Evolutionary conservation across 23 tunicate genomes (phyloP), one percentile per base, ranked within the genome.

Genomic region (Trididemnum nubilum): DNA sequence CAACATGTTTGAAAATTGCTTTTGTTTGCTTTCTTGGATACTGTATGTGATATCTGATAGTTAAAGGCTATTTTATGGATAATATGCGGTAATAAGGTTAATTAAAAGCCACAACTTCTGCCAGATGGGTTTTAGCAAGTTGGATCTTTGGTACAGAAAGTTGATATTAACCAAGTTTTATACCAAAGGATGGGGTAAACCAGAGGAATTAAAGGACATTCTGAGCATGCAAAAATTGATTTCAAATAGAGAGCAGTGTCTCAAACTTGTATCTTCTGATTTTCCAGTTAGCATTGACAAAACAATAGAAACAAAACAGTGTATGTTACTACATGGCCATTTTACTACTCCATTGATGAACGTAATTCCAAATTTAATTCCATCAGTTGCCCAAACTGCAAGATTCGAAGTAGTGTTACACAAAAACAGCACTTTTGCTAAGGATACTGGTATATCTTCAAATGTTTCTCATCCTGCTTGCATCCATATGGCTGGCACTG

Each of bases 401-500:
- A 44, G 79, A 72, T 95, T 95, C 79, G 92, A 95, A 64, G 44
- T 95, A 28, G 90, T 95, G 23, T 23, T 88, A 33, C 99, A 95
- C 1, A 57, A 70, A 78, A 52, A 58, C 33, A 4, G 31, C 21
- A 40, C 18, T 35, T 59, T 29, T 19, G 36, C 51, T 33, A 9
- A 49, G 0, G 54, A 58, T 3, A 19, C 25, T 18, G 22, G 32
- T 21, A 25, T 33, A 28, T 64, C 18, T 19, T 29, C 22, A 9
- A n/a, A 39, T 24, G 33, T 44, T 22, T 0, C 15, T 2, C 69
- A 34, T 0, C 93, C 98, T 25, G 83, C 91, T 27, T 93, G 98
- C 81, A 93, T 93, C 63, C 98, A 93, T 76, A 93, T 93, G 98
- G 98, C 98, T 26, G 95, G 95, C 31, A 89, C 95, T 35, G 99